Percentiles rank a stretch among this genome's conserved stretches.
phyloP scores from a whole-genome alignment of 1,140 invertebrate species.

The Sitobion miscanthi region DNA sequence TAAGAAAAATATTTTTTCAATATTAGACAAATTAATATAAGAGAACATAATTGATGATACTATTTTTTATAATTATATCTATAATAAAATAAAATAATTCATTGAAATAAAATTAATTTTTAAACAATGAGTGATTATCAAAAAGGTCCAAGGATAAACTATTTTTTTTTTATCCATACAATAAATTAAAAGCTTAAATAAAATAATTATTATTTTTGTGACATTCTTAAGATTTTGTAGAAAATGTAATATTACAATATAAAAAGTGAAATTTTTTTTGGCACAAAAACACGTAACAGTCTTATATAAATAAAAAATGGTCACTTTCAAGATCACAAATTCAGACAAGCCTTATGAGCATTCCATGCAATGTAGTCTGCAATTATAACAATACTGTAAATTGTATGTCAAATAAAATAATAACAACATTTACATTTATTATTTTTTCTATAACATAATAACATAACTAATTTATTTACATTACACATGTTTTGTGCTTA shows the following conservation, averaged over 20 bases:
- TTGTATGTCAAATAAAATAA: neutral
- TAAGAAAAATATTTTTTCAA: neutral
- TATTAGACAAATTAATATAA: neutral
- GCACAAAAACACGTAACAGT: slow-evolving; percentile 17
- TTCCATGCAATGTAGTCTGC: neutral
- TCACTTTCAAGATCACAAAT: neutral
- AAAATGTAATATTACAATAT: neutral
- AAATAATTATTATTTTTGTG: neutral
- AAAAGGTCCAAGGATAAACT: neutral
- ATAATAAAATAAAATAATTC: neutral
- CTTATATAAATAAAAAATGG: slow-evolving; percentile 1
- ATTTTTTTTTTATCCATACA: neutral
- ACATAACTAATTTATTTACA: neutral
- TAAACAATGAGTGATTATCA: slow-evolving; percentile 34
- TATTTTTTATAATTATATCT: neutral
- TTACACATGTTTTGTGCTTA: neutral
- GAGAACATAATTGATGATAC: neutral
- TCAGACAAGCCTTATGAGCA: neutral
- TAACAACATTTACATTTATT: neutral
- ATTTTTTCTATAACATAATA: neutral
- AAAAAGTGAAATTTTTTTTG: neutral
- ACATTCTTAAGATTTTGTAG: neutral
- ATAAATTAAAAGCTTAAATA: neutral
- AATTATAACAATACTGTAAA: neutral
- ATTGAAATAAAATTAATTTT: neutral